Evolutionary conservation across 2,888 invertebrate genomes (phyloP).

Genomic region (Adineta ricciae): DNA sequence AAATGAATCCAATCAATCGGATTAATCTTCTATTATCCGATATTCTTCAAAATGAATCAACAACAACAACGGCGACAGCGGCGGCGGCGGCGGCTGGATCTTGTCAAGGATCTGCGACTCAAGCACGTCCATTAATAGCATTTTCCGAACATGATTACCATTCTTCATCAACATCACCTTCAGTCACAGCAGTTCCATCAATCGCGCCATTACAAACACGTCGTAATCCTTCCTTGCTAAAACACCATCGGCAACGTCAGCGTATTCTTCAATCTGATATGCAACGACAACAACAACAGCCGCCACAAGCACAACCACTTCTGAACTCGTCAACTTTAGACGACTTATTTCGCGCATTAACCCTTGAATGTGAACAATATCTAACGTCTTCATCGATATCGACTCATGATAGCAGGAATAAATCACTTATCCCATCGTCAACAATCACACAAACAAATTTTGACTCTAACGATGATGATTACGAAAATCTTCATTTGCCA

Average conservation of each 20-base stretch:
- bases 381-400: background rate
- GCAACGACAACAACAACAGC: background rate
- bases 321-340: background rate
- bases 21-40: background rate
- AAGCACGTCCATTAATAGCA: background rate
- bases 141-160: background rate
- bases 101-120: background rate
- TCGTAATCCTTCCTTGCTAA: background rate
- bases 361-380: constrained; percentile 10
- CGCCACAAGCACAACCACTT: background rate
- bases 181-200: background rate
- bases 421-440: background rate
- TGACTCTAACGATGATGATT: background rate
- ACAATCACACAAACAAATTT: background rate
- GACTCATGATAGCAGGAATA: background rate
- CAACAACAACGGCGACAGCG: background rate
- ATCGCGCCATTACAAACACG: background rate
- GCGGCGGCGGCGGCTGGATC: background rate
- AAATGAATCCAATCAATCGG: background rate
- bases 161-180: background rate
- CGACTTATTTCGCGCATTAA: constrained; percentile 21
- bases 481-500: background rate
- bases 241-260: background rate
- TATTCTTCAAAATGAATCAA: background rate
- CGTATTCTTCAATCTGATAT: background rate